Evolutionary conservation across 2,113 vertebrate species (phyloP), one percentile per base, ranked within the genome.

Genomic region (Callipepla squamata): DNA sequence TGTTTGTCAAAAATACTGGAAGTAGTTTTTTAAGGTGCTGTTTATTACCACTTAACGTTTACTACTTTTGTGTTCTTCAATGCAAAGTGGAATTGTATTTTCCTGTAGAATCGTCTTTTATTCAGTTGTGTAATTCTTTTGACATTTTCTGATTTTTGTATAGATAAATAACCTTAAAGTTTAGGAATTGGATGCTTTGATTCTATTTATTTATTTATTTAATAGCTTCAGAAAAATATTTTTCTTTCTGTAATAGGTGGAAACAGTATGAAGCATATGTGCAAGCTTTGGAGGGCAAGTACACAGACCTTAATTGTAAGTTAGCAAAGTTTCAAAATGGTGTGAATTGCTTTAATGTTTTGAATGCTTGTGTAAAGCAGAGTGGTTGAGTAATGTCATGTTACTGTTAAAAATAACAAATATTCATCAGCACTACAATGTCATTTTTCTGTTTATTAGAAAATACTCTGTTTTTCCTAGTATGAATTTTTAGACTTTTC

Each of bases 281-380:
- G 84, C 99, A 99, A 98, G 98, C 98, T 97, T 98, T 99, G 96
- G 99, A 99, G 97, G 97, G 98, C n/a, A 99, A 99, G 97, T 99
- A 99, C 96, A 98, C 99, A 93, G 99, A 99, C 91, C 97, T 99
- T 74, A 99, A 99, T 90, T 99, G 99, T 99, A 98, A 99, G 99
- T 99, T 72, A 55, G 7, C 38, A 4, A 45, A 36, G 44, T 91
- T 97, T 84, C 85, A 94, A 73, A 88, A 51, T 50, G 38, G 10
- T 83, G 6, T 1, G 4, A 55, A 14, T 93, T 83, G 62, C 2
- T 5, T 36, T 40, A 80, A 57, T 57, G 53, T 32, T 57, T 32
- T 32, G 16, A 57, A 57, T 85, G 19, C 38, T 84, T 44, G 5
- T 57, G 2, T 85, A 59, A 75, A 70, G 28, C 36, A 22, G 34